Conservation (phyloP, 64 coral and sea anemone genomes). For the Montipora capricornis region DNA sequence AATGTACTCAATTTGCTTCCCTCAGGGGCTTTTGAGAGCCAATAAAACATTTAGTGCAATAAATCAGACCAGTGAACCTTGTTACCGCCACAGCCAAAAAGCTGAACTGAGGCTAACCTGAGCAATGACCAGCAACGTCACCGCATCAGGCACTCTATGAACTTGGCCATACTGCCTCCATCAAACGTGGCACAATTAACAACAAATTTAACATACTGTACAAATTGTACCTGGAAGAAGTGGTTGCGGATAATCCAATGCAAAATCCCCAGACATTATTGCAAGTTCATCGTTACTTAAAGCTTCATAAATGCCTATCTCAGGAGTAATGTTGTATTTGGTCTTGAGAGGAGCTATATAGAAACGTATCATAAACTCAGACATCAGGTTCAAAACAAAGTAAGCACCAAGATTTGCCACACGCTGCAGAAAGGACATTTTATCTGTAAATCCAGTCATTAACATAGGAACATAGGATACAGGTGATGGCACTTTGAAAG, state of each 20-base stretch:
- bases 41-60: too few relatives aligned
- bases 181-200: too few relatives aligned
- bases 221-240: conserved; percentile 57
- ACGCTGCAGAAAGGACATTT: conserved; percentile 77
- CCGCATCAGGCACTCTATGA: too few relatives aligned
- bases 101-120: too few relatives aligned
- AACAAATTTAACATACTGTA: too few relatives aligned
- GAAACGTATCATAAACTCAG: background rate
- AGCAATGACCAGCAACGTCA: too few relatives aligned
- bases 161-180: too few relatives aligned
- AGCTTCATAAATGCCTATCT: conserved; percentile 10
- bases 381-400: background rate
- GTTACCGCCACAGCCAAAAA: too few relatives aligned
- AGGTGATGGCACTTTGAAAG: background rate
- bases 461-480: conserved; percentile 54
- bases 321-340: conserved; percentile 74
- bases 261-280: conserved; percentile 50
- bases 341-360: background rate
- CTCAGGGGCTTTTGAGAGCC: too few relatives aligned
- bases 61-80: too few relatives aligned
- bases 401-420: conserved; percentile 29
- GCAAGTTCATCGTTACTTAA: conserved; percentile 16
- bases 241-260: conserved; percentile 71
- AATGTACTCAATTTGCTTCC: too few relatives aligned
- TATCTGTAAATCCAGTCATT: background rate